Evolutionary conservation across 1,140 invertebrate species (phyloP), one percentile per base, ranked within the genome.

Genomic region (Apis cerana): DNA sequence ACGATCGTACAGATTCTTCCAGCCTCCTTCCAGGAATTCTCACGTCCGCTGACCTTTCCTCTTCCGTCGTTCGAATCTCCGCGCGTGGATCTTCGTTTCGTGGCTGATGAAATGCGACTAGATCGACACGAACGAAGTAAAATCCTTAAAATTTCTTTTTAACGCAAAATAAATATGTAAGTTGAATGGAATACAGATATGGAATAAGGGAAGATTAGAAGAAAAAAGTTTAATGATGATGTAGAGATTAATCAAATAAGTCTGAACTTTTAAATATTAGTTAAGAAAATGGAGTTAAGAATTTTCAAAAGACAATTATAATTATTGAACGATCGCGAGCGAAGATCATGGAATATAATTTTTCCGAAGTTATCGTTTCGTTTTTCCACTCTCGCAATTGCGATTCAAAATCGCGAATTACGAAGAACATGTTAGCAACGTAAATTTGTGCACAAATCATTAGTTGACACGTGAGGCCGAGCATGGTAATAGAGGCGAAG

Each of bases 391-490:
- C n/a, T 11, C 17, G 33, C 17, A 48, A 19, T 21, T 52, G 64
- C 50, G 52, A 52, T 52, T 15, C 4, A 17, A 27, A 54, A 19
- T 68, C 21, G 50, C 58, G 50, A 58, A 64, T 78, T 58, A 70
- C 52, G 43, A 7, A 68, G 72, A 59, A 52, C 70, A 33, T 21
- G 64, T 67, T 43, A 62, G 54, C 23, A 27, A 69, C 56, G 76
- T 77, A 58, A 82, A 82, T 82, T 78, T 56, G 48, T 82, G 56
- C 56, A 82, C 80, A 78, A 78, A 78, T 82, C 75, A 78, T 82
- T 82, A 78, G 80, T 50, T 78, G 75, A 78, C 67, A 27, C 56
- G 56, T 74, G 75, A 82, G 75, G 80, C 65, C 75, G 33, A 78
- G 69, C 85, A 33, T 48, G 61, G 77, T 50, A 74, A 68, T 65